These are phyloP conservation scores for Parus major DNA, from an alignment of 2,113 vertebrate species.

Conservation along the genomic window DNA sequence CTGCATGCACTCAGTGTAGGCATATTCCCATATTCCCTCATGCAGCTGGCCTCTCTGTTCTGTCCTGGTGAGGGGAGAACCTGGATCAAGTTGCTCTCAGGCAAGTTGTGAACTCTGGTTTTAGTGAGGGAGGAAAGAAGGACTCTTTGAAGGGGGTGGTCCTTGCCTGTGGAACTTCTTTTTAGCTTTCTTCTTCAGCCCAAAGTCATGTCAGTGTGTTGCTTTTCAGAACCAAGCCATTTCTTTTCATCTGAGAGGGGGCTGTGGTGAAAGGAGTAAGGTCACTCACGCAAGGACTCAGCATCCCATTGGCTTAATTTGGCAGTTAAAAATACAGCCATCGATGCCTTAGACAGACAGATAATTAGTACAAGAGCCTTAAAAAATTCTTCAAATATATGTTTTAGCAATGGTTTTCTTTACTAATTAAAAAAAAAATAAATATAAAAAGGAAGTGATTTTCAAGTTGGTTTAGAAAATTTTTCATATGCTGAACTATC, in stretches of 20 bases:
- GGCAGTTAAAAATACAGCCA: background rate
- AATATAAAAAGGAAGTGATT: background rate
- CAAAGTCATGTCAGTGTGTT: background rate
- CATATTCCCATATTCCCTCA: background rate
- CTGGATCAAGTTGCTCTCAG: background rate
- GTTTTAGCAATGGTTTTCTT: background rate
- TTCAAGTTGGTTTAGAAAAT: background rate
- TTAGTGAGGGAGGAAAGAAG: background rate
- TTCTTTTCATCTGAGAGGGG: background rate
- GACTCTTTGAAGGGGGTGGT: background rate
- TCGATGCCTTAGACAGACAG: background rate
- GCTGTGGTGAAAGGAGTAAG: background rate
- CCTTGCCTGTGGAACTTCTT: background rate
- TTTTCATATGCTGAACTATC: background rate
- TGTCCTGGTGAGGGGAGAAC: rapidly evolving
- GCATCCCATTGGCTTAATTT: background rate
- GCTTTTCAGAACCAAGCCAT: background rate
- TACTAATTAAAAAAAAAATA: too few relatives aligned
- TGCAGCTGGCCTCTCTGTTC: background rate
- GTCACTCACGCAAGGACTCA: background rate
- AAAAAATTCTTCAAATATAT: background rate
- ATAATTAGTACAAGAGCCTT: background rate
- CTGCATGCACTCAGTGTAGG: background rate
- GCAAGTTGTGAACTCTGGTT: background rate
- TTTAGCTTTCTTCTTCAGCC: background rate